Evolutionary conservation across 2,888 invertebrate genomes (phyloP), one percentile per base, ranked within the genome.

Genomic region (Celastrina argiolus): DNA sequence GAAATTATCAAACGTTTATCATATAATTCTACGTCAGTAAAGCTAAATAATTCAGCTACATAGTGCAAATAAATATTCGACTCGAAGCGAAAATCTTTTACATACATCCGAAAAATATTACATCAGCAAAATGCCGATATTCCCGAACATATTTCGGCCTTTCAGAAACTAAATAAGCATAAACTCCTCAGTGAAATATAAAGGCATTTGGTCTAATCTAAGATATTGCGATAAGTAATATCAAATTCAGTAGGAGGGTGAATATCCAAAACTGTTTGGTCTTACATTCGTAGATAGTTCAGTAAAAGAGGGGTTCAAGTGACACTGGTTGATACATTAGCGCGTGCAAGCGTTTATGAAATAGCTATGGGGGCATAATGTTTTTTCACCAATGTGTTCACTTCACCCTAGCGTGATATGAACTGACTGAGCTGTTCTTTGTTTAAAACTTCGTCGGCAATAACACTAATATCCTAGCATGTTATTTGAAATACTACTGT

Each of bases 191-290:
- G 41, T 64, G 51, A 36, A 69, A 68, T 67, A 42, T 63, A 64
- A 68, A 51, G 63, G 59, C 69, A 69, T 69, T 68, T 69, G 69
- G 66, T 69, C 68, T 68, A 69, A 69, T 69, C 65, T 59, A 34
- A 68, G 68, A 68, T 68, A 69, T 69, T 67, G 65, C 67, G 66
- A 69, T 69, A 69, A 69, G 69, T 69, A 68, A 69, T 69, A 69
- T 68, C 66, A 69, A 66, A 69, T 69, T 69, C 69, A 51, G 66
- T 56, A 66, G 61, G 66, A 68, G 69, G 69, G 69, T 69, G 68
- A 66, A 69, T 68, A 66, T 34, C 69, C 68, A 66, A 59, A 66
- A 16, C 45, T 31, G 31, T 59, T 26, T 28, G 66, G 56, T 7
- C 65, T 7, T 16, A 5, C n/a, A 7, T 36, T 65, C 26, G n/a